These are phyloP conservation scores for Latrodectus elegans DNA, from an alignment of 2,888 invertebrate species.

Conservation along the genomic window DNA sequence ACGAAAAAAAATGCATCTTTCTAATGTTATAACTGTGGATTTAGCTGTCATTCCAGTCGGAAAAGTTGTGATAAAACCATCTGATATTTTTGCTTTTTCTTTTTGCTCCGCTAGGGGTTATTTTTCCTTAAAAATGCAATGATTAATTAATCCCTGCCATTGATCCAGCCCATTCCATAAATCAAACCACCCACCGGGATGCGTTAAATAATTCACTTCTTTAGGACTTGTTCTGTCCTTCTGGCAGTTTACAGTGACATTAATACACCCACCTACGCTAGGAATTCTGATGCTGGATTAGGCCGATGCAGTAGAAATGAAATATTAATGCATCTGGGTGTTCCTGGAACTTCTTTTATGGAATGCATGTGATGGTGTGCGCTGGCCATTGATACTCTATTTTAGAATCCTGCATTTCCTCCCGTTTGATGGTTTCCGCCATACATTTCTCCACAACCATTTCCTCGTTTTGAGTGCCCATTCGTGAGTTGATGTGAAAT, in stretches of 20 bases:
- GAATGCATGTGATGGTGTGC: conserved; percentile 19
- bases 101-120: too few species aligned
- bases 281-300: neutral
- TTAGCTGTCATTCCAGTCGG: too few species aligned
- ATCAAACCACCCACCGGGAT: conserved; percentile 27
- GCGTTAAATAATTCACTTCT: conserved; percentile 61
- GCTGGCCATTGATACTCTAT: conserved; percentile 1
- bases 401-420: neutral
- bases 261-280: neutral
- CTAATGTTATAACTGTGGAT: too few species aligned
- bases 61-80: too few species aligned
- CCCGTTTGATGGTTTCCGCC: conserved; percentile 5
- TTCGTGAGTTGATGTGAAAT: neutral
- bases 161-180: conserved; percentile 25
- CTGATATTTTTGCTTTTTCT: too few species aligned
- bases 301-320: conserved; percentile 37
- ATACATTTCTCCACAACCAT: neutral
- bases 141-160: conserved; percentile 40
- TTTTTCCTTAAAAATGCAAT: conserved; percentile 13
- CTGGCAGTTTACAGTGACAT: conserved; percentile 4
- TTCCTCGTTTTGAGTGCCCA: neutral
- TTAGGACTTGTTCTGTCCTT: neutral
- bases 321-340: conserved; percentile 55
- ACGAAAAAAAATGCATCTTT: too few species aligned
- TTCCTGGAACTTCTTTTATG: conserved; percentile 28